Base-by-base conservation (phyloP, 1,140 invertebrate species). In the Drosophila orosa region DNA sequence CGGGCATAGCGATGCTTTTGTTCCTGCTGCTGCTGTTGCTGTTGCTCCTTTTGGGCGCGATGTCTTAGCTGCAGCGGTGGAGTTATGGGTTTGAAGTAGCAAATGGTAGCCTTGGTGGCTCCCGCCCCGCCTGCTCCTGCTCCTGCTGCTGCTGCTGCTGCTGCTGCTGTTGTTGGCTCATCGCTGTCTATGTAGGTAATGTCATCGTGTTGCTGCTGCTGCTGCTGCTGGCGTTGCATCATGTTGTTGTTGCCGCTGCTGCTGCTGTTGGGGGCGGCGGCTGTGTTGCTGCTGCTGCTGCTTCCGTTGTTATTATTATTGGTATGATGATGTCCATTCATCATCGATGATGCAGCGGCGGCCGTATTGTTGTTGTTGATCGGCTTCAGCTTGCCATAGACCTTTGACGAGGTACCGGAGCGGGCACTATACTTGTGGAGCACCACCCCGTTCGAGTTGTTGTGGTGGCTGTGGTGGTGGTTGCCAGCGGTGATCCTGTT, bases 101-200 rank as follows among this genome's bases (percentile, higher is more conserved):
- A 74, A 3, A 84, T 74, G 19, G 59, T 74, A n/a, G 44, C 19
- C 66, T 40, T 77, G 50, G 47, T 5, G n/a, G 52, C 42, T 12
- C 60, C 22, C 10, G 42, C 8, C 0, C 22, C 44, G 1, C 37
- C 31, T 42, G 19, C 48, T 35, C 17, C 40, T 56, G 8, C 33
- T 5, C 54, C 42, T 33, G 22, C 10, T 31, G 12, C 31, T 1
- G 39, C 44, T 19, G 62, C 54, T 47, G 19, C n/a, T n/a, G n/a
- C n/a, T n/a, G n/a, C n/a, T n/a, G n/a, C n/a, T n/a, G 87, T 42
- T 19, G 74, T 74, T 24, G 71, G 67, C 13, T 92, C 91, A 66
- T 92, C 91, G 77, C 91, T 92, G 57, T 92, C 91, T 44, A 92
- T 92, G 47, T 84, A 92, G 72, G 69, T 92, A 19, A 92, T 92